Evolutionary conservation across 2,797 vertebrate species (phyloP), one percentile per base, ranked within the genome.

Genomic region (Apogon hyalosoma): DNA sequence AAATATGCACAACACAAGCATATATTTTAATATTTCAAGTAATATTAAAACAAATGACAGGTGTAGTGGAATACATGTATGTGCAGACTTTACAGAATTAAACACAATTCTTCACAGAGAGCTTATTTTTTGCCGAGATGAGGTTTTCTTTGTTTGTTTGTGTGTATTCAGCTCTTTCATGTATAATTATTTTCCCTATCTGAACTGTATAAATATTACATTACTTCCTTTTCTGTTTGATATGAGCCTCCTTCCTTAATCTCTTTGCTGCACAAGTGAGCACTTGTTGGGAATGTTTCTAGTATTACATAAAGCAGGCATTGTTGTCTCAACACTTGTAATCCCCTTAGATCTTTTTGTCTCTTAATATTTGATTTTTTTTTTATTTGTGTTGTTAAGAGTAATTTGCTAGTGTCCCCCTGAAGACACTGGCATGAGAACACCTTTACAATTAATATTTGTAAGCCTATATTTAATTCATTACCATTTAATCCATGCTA

Each of bases 261-360:
- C 73, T 64, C 24, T 24, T 11, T 11, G 38, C 71, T 55, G 53
- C 63, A 72, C 89, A 89, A 83, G 87, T 75, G 60, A 68, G 72
- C 72, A 82, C 87, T 87, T 90, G 90, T 84, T 78, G 73, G 77
- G 86, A 90, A 92, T 78, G 66, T 76, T 63, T 83, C 72, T 55
- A 24, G 48, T 64, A 4, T 51, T 50, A 69, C 66, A 77, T 66
- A 80, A 81, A 78, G 33, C 59, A 48, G 3, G n/a, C 73, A 74
- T 41, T 64, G 66, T 65, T 86, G 64, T 60, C 45, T 75, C 65
- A 67, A 69, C 45, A 69, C 38, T 52, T 71, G 21, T 68, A 79
- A 74, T 75, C 62, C 16, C 11, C 21, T 45, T 33, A 36, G 52
- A 54, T 69, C 41, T 48, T 56, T 55, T 63, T 12, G 24, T 61